phyloP scores from a whole-genome alignment of 2,113 vertebrate genomes.

The Parus major region DNA sequence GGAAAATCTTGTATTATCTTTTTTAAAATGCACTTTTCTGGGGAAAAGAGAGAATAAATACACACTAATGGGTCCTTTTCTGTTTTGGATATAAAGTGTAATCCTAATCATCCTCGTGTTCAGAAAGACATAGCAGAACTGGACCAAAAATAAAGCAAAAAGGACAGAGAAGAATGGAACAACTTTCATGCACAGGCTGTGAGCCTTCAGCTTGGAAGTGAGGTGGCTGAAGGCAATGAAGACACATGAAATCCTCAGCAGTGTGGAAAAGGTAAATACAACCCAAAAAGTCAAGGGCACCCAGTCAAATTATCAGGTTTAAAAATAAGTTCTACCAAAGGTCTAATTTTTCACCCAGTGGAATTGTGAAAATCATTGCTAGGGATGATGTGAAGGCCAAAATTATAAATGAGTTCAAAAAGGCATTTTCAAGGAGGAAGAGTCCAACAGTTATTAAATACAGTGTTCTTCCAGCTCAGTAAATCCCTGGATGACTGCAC shows the following conservation, averaged over 20 bases:
- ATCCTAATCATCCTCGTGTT: background rate
- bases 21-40: background rate
- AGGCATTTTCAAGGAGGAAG: conserved; percentile 30
- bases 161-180: background rate
- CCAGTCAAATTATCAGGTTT: background rate
- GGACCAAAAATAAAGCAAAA: background rate
- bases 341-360: conserved; percentile 18
- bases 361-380: conserved; percentile 21
- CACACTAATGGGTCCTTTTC: background rate
- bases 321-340: conserved; percentile 15
- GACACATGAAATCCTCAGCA: background rate
- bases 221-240: background rate
- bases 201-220: background rate
- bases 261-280: background rate
- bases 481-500: background rate
- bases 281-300: conserved; percentile 24
- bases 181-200: background rate
- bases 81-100: background rate
- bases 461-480: background rate
- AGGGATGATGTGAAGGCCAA: background rate
- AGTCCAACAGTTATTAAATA: background rate
- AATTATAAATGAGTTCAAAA: conserved; percentile 28
- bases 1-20: background rate
- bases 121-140: background rate
- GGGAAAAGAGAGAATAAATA: background rate